Evolutionary conservation across 2,888 invertebrate species (phyloP), one percentile per base, ranked within the genome.

Genomic region (Amaurobius ferox): DNA sequence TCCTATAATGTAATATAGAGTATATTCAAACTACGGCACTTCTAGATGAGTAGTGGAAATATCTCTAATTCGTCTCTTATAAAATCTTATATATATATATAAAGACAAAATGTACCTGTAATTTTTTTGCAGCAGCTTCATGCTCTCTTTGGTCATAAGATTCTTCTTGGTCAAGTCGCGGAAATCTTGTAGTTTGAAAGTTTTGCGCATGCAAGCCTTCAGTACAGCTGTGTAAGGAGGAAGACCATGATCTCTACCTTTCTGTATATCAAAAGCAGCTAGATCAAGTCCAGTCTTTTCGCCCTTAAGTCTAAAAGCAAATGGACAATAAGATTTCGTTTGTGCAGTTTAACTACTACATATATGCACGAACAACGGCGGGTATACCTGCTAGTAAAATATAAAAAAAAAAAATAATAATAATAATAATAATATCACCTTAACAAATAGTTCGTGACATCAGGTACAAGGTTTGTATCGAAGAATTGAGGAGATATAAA

Each of bases 371-470:
- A n/a, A n/a, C n/a, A n/a, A n/a, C n/a, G n/a, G n/a, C n/a, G n/a
- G n/a, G n/a, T n/a, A n/a, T n/a, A n/a, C n/a, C n/a, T n/a, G n/a
- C n/a, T n/a, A n/a, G n/a, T n/a, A n/a, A n/a, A n/a, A n/a, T n/a
- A n/a, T n/a, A n/a, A n/a, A n/a, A n/a, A n/a, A n/a, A n/a, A n/a
- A n/a, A n/a, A n/a, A n/a, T n/a, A n/a, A n/a, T n/a, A n/a, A n/a
- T n/a, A n/a, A n/a, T n/a, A n/a, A n/a, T n/a, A n/a, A n/a, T n/a
- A n/a, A n/a, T n/a, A n/a, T 30, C 64, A 76, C 78, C 78, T 80
- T 32, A 73, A 80, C 26, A 80, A n/a, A n/a, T 32, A 80, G 26
- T 72, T 66, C 0, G 66, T 73, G 11, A 80, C 64, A 23, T 80
- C 80, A 5, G 73, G 66, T 0, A 67, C 72, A 0, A 73, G n/a